Base-by-base conservation (phyloP, 2,888 invertebrate species). In the Platynereis dumerilii region DNA sequence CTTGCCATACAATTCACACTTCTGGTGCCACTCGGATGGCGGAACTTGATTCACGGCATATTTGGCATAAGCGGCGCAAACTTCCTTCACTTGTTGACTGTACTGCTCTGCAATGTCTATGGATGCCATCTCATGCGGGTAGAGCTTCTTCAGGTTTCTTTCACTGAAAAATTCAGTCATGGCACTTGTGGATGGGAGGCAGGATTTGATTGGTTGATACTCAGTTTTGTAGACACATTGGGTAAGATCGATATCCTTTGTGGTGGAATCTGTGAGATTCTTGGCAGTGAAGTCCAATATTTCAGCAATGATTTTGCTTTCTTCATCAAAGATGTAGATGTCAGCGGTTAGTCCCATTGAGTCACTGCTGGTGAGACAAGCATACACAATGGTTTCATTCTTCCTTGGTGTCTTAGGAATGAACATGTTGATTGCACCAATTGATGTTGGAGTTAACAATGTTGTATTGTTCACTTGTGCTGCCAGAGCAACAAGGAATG, bases 211-310 rank as follows among this genome's bases (percentile, higher is more conserved):
- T 24, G 58, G 58, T 53, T 64, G 64, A 29, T 45, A 58, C 24
- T 48, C 64, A 22, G 39, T 64, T 17, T 29, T 48, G 64, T 64
- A 64, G 5, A 64, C 12, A 27, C 64, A 64, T 12, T 29, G 44
- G 3, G 29, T 27, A 24, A 58, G 24, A 22, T 59, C 64, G 2
- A 58, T 17, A 12, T 58, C 26, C 10, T 42, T 24, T 10, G 52
- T 54, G 17, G n/a, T 34, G 5, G 52, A n/a, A 20, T 24, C 27
- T 39, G 53, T 45, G 3, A 39, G 28, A 44, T 64, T 64, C 42
- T 53, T 45, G 26, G 64, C 64, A 12, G 22, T 24, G 44, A 64
- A 58, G 24, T 55, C 54, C 24, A n/a, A n/a, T 17, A 64, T 53
- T 27, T 58, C 58, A 24, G 55, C 57, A 27, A 64, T 10, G 15